Evolutionary conservation across 2,797 vertebrate species (phyloP).

Genomic region (Eulemur coronatus): DNA sequence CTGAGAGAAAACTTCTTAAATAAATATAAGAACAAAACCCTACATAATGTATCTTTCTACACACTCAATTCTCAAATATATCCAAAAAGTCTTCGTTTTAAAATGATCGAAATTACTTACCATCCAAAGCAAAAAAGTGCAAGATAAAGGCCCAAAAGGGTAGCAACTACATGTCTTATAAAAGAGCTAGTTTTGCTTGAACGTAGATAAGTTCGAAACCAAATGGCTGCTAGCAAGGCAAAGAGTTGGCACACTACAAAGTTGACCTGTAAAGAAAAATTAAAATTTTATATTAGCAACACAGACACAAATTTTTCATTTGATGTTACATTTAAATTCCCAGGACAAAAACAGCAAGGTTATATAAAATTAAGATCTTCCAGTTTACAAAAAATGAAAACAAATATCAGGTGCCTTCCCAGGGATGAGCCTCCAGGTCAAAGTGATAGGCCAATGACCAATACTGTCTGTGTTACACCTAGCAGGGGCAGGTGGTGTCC

Average conservation of each 20-base stretch:
- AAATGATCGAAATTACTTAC: constrained; percentile 87
- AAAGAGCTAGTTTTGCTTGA: constrained; percentile 98
- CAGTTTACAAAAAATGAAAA: background rate
- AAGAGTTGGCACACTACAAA: constrained; percentile 98
- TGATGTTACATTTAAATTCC: background rate
- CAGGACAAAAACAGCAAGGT: background rate
- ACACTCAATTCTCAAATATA: constrained; percentile 8
- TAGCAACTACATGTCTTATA: constrained; percentile 96
- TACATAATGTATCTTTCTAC: background rate
- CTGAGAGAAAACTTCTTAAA: background rate
- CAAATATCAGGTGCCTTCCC: background rate
- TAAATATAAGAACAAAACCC: background rate
- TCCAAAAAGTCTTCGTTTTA: background rate
- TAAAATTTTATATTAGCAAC: constrained; percentile 51
- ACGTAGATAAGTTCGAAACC: constrained; percentile 97
- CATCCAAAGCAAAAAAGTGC: constrained; percentile 99
- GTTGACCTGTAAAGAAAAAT: constrained; percentile 91
- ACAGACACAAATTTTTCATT: background rate
- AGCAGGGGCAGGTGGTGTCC: background rate
- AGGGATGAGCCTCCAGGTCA: background rate
- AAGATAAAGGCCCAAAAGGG: constrained; percentile 97
- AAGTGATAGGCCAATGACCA: background rate
- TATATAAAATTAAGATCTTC: background rate
- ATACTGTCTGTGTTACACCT: accelerated
- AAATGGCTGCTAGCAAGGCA: constrained; percentile 95